Conservation (phyloP, 2,888 invertebrate species). For the Copidosoma aretas region DNA sequence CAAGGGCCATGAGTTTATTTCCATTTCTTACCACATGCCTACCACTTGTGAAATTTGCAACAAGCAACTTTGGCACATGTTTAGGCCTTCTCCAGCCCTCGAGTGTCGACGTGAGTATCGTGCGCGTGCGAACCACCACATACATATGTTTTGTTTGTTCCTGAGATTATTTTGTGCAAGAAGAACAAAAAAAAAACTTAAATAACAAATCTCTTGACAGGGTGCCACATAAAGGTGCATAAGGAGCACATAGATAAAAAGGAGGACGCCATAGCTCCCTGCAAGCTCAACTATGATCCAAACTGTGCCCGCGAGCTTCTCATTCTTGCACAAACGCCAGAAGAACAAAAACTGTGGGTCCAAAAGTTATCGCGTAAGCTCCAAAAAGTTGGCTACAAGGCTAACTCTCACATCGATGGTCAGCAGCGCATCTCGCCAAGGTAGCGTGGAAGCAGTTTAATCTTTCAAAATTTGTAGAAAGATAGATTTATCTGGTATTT, state of each 20-base stretch:
- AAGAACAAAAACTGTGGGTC: constrained; percentile 94
- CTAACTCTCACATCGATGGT: constrained; percentile 69
- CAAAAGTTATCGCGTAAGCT: constrained; percentile 88
- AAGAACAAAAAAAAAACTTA: not conserved
- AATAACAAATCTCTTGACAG: constrained; percentile 61
- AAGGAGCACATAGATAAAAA: constrained; percentile 92
- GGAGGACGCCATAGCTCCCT: constrained; percentile 88
- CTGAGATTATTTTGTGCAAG: not conserved
- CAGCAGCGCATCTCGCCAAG: constrained; percentile 73
- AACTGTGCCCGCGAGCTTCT: constrained; percentile 92
- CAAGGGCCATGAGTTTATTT: constrained; percentile 95
- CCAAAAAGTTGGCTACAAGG: constrained; percentile 91
- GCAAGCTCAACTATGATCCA: constrained; percentile 95
- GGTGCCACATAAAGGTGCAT: constrained; percentile 96
- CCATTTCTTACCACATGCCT: constrained; percentile 97
- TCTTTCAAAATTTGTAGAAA: not conserved
- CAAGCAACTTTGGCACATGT: constrained; percentile 96
- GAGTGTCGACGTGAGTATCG: constrained; percentile 87
- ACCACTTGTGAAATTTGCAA: constrained; percentile 98
- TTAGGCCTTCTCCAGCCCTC: constrained; percentile 95
- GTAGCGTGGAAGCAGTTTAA: constrained; percentile 63
- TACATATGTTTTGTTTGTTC: too few relatives aligned
- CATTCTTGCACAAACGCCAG: constrained; percentile 82
- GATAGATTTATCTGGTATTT: not conserved
- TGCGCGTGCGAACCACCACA: constrained; percentile 3